Evolutionary conservation across 1,140 invertebrate genomes (phyloP).

Genomic region (Cryptotermes secundus): DNA sequence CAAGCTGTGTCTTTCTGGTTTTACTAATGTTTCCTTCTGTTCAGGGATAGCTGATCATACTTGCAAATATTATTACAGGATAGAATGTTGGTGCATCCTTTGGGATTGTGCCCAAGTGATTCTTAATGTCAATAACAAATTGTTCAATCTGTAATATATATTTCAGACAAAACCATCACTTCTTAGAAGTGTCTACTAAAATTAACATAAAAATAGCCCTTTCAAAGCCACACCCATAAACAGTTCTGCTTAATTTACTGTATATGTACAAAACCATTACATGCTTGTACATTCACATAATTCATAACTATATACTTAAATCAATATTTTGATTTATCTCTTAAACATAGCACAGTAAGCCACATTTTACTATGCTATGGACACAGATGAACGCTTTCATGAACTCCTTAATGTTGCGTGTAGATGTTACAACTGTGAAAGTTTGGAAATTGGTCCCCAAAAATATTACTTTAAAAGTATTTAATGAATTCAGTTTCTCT

Average conservation of each 20-base stretch:
- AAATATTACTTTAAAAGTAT: constrained; percentile 19
- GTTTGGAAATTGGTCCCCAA: constrained; percentile 15
- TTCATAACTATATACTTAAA: not conserved
- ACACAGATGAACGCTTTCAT: not conserved
- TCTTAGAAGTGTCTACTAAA: too few relatives aligned
- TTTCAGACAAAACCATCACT: too few relatives aligned
- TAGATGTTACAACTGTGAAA: not conserved
- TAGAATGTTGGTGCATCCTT: too few relatives aligned
- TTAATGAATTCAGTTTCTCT: constrained; percentile 7
- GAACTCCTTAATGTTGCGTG: not conserved
- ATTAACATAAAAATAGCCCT: too few relatives aligned
- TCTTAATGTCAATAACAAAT: too few relatives aligned
- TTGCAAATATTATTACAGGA: too few relatives aligned
- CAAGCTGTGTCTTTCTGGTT: too few relatives aligned
- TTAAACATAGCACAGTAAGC: not conserved
- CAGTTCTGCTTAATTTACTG: not conserved
- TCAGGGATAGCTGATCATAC: too few relatives aligned
- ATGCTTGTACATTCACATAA: not conserved
- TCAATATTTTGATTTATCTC: not conserved
- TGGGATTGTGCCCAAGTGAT: too few relatives aligned
- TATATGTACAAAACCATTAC: not conserved
- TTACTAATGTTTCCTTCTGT: too few relatives aligned
- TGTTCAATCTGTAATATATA: too few relatives aligned
- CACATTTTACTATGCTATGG: not conserved
- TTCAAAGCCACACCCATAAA: not conserved